phyloP scores from a whole-genome alignment of 2,113 vertebrate genomes.

The Chinchilla lanigera region DNA sequence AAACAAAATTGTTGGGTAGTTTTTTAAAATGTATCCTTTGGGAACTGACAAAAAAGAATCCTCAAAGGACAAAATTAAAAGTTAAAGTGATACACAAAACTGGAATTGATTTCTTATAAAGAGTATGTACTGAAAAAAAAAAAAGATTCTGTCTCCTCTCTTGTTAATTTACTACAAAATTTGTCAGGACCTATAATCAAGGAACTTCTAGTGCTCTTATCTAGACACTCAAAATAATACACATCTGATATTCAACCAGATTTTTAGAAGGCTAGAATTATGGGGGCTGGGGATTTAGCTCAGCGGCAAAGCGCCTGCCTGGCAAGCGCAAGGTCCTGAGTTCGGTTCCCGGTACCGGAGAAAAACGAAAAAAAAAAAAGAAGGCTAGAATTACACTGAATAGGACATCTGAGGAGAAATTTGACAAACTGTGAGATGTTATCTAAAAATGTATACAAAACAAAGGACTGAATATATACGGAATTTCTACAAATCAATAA shows the following conservation, averaged over 20 bases:
- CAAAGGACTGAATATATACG: background rate
- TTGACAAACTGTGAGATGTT: background rate
- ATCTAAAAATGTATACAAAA: background rate
- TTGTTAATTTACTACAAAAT: background rate
- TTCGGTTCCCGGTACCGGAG: no score
- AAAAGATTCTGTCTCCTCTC: background rate
- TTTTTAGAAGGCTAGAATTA: background rate
- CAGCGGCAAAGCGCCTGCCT: no score
- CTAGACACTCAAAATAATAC: background rate
- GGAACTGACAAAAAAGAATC: background rate
- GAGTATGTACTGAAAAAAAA: background rate
- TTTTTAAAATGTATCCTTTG: background rate
- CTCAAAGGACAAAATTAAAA: conserved; percentile 39
- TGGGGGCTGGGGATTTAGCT: no score
- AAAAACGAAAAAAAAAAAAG: no score
- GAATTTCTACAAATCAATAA: background rate
- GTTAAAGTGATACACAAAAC: background rate
- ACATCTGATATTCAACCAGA: background rate
- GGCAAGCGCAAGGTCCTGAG: no score
- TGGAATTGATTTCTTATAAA: background rate
- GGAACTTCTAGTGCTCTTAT: background rate
- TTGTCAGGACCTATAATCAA: background rate
- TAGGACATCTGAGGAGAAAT: background rate
- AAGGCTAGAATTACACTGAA: background rate
- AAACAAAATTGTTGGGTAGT: background rate